Evolutionary conservation across 35 echinoderm and acorn worm species (phyloP), one percentile per base, ranked within the genome.

Genomic region (Patiria miniata): DNA sequence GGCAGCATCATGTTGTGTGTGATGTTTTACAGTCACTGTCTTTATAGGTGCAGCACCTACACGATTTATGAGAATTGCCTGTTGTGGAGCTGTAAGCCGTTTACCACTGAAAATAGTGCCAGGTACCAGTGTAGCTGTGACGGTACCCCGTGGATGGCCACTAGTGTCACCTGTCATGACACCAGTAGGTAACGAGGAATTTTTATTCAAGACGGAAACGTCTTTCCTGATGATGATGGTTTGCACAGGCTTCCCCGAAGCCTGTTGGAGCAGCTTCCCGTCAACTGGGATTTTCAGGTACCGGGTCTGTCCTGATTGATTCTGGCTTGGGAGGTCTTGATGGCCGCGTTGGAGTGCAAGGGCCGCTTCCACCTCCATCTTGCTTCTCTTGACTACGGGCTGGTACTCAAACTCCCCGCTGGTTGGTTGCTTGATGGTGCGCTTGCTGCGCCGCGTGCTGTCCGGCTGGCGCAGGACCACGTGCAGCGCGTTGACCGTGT

Each of bases 391-490:
- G 2, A 65, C 81, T 8, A 90, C 2, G 8, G 88, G 88, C 15
- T 90, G 88, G 37, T 90, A 90, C 44, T 90, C 88, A 78, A 84
- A 90, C 81, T 90, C 88, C 0, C 52, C 61, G 34, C 77, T 82
- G 39, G 52, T 51, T 1, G 81, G 37, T 9, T 84, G 88, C 51
- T 90, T 90, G 88, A 90, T 58, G 77, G 80, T 57, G 47, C 88
- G 88, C 22, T 90, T 90, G 65, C 88, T 90, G 7, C 81, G 79
- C 6, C 88, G 40, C 15, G 55, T 36, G 23, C 47, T 56, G 29
- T 65, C 81, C 34, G 56, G 56, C n/a, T 78, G 37, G 9, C 47
- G 38, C 28, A 77, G 18, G 5, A 39, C 61, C 40, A 17, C 12
- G 47, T 86, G 59, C 7, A 77, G 15, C 16, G 84, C 55, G 17